Conservation (phyloP, 2,113 vertebrate genomes). For the Centropus bengalensis region DNA sequence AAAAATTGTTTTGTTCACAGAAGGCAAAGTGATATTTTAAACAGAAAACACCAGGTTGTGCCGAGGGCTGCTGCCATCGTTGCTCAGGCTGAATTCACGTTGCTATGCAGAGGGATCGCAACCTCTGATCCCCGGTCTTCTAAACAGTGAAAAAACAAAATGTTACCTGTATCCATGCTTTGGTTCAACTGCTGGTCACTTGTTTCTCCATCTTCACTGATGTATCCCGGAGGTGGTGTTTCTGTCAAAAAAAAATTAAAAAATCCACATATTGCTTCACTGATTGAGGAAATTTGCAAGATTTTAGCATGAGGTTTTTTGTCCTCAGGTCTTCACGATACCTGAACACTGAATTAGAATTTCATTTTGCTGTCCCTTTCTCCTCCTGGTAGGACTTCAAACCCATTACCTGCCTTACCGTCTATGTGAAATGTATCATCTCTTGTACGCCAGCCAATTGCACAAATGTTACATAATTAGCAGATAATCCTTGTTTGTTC, state of each 20-base stretch:
- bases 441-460: background rate
- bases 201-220: slow-evolving; percentile 99
- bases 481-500: background rate
- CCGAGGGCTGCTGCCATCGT: background rate
- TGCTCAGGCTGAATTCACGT: background rate
- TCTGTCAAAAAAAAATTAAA: slow-evolving; percentile 75
- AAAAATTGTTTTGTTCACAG: background rate
- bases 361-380: background rate
- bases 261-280: background rate
- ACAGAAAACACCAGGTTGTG: background rate
- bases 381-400: background rate
- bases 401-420: background rate
- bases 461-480: background rate
- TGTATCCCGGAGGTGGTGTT: slow-evolving; percentile 97
- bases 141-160: background rate
- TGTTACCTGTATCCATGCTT: slow-evolving; percentile 97
- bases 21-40: background rate
- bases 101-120: background rate
- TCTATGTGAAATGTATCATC: background rate
- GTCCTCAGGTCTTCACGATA: background rate
- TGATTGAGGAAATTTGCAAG: background rate
- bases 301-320: background rate
- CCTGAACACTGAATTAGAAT: background rate
- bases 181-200: slow-evolving; percentile 98
- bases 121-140: background rate